phyloP scores from a whole-genome alignment of 1,140 invertebrate genomes.

The Drosophila albomicans region DNA sequence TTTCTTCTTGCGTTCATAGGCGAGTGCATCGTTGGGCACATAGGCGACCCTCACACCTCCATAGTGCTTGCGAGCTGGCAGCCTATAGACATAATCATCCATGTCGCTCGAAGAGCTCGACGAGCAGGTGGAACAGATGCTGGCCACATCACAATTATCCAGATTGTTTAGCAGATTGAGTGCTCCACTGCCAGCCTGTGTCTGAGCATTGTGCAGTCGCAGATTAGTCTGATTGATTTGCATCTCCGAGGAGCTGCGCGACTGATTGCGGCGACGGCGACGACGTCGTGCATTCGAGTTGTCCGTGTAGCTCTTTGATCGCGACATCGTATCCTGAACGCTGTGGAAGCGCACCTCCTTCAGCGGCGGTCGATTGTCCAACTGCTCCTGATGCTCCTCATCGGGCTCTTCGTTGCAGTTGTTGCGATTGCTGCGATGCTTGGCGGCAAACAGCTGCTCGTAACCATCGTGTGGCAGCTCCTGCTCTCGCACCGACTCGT shows the following conservation, averaged over 20 bases:
- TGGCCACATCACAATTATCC: constrained; percentile 88
- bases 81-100: constrained; percentile 92
- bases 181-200: constrained; percentile 58
- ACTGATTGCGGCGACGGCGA: constrained; percentile 77
- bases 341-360: constrained; percentile 83
- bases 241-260: constrained; percentile 80
- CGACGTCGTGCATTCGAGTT: constrained; percentile 79
- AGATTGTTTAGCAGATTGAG: constrained; percentile 71
- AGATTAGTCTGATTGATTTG: constrained; percentile 84
- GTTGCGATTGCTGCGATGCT: constrained; percentile 44
- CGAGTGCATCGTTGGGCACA: constrained; percentile 94
- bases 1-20: constrained; percentile 90
- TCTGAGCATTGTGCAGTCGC: constrained; percentile 76
- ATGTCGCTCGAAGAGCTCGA: constrained; percentile 91
- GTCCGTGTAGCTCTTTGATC: constrained; percentile 84
- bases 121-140: constrained; percentile 94
- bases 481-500: constrained; percentile 63
- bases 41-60: constrained; percentile 94
- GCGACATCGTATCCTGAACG: constrained; percentile 81
- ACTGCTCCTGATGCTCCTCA: constrained; percentile 53
- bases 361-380: constrained; percentile 68
- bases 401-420: constrained; percentile 25
- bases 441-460: constrained; percentile 63
- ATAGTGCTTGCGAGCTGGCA: constrained; percentile 92
- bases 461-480: constrained; percentile 73